Percentiles rank a stretch among this genome's conserved stretches.
Conservation (phyloP, 2,113 vertebrate genomes). For the Uria lomvia region DNA sequence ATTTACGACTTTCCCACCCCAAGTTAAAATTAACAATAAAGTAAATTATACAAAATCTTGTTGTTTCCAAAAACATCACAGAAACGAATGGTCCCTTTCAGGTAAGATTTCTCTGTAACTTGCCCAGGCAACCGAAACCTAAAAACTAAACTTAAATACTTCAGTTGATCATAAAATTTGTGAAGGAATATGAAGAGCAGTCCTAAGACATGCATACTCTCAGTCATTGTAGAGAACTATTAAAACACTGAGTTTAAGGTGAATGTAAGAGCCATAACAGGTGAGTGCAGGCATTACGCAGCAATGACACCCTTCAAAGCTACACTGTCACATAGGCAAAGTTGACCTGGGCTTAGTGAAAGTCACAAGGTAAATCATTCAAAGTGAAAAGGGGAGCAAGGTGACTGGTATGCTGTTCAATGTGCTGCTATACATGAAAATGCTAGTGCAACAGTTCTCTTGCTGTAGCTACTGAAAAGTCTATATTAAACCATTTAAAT, state of each 20-base stretch:
- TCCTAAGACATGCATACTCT: neutral
- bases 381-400: neutral
- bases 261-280: neutral
- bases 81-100: neutral
- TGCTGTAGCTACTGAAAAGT: neutral
- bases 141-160: neutral
- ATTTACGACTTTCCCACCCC: neutral
- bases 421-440: neutral
- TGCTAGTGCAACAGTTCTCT: neutral
- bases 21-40: neutral
- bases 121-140: neutral
- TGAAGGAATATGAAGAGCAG: neutral
- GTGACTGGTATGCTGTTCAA: neutral
- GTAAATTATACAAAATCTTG: neutral
- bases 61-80: neutral
- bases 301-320: neutral
- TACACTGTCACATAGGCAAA: neutral
- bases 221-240: neutral
- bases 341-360: neutral
- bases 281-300: neutral
- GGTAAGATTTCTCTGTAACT: neutral
- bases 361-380: neutral
- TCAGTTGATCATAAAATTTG: neutral
- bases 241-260: neutral
- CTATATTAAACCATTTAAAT: neutral